Conservation (phyloP, 2,113 vertebrate genomes). For the Collichthys lucidus region DNA sequence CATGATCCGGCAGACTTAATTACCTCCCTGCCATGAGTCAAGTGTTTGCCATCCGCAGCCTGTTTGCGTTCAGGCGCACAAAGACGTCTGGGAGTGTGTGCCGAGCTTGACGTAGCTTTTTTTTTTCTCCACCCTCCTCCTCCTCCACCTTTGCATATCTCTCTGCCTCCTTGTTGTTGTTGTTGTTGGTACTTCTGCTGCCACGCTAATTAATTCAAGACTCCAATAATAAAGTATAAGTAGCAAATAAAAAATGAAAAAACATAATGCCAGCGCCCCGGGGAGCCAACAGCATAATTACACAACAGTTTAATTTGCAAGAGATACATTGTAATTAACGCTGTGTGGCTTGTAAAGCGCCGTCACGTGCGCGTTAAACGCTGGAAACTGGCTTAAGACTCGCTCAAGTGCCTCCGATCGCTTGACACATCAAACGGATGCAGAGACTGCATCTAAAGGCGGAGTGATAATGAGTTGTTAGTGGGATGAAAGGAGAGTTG, state of each 20-base stretch:
- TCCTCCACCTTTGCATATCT: background rate
- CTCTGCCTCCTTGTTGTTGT: conserved; percentile 36
- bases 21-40: conserved; percentile 37
- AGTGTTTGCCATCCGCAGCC: conserved; percentile 18
- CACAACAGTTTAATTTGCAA: conserved; percentile 76
- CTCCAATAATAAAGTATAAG: conserved; percentile 74
- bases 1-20: conserved; percentile 41
- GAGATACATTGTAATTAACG: conserved; percentile 74
- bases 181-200: conserved; percentile 39
- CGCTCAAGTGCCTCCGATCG: conserved; percentile 48
- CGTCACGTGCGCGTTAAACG: conserved; percentile 56
- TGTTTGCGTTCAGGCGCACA: conserved; percentile 32
- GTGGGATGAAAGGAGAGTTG: conserved; percentile 46
- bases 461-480: conserved; percentile 31
- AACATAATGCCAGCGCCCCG: conserved; percentile 66
- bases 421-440: conserved; percentile 58
- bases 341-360: conserved; percentile 57
- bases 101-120: conserved; percentile 10
- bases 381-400: conserved; percentile 41
- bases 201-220: conserved; percentile 73
- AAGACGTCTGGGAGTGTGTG: conserved; percentile 1
- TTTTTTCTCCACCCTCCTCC: background rate
- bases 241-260: conserved; percentile 47
- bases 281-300: conserved; percentile 71
- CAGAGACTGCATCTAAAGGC: conserved; percentile 5